These are phyloP conservation scores for Brachycybe producta DNA, from an alignment of 2,888 invertebrate species.

Conservation along the genomic window DNA sequence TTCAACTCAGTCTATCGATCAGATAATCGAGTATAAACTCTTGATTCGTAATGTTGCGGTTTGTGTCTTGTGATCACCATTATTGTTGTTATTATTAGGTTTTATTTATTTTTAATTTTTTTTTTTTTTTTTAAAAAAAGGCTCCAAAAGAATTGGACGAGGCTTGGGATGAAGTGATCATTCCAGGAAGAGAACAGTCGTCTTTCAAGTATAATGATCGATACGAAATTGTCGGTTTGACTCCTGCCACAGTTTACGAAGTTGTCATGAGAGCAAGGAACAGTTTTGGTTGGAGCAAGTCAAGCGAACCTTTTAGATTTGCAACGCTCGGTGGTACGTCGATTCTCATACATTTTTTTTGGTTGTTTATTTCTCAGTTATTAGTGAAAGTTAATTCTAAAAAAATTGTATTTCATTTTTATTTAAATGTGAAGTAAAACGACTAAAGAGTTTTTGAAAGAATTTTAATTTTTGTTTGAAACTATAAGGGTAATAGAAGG, in stretches of 20 bases:
- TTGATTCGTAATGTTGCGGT: background rate
- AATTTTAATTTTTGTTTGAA: too few species aligned
- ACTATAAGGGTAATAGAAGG: too few species aligned
- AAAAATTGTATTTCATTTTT: too few species aligned
- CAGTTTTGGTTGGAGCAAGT: background rate
- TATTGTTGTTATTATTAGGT: too few species aligned
- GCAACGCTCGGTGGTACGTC: conserved; percentile 13
- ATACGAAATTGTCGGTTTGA: background rate
- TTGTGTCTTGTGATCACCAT: too few species aligned
- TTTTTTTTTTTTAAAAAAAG: too few species aligned
- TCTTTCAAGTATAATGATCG: background rate
- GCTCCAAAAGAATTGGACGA: background rate
- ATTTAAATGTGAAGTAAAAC: too few species aligned
- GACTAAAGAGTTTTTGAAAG: too few species aligned
- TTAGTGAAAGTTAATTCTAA: too few species aligned
- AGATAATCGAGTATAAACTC: background rate
- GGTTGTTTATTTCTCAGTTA: too few species aligned
- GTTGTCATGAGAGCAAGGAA: conserved; percentile 5
- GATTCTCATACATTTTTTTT: too few species aligned
- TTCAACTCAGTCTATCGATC: background rate
- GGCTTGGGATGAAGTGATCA: background rate
- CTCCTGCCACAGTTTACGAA: conserved; percentile 5
- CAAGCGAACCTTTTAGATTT: conserved; percentile 6
- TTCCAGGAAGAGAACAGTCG: background rate
- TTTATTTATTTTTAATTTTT: too few species aligned